Evolutionary conservation across 2,797 vertebrate genomes (phyloP), one percentile per base, ranked within the genome.

Genomic region (Manis pentadactyla): DNA sequence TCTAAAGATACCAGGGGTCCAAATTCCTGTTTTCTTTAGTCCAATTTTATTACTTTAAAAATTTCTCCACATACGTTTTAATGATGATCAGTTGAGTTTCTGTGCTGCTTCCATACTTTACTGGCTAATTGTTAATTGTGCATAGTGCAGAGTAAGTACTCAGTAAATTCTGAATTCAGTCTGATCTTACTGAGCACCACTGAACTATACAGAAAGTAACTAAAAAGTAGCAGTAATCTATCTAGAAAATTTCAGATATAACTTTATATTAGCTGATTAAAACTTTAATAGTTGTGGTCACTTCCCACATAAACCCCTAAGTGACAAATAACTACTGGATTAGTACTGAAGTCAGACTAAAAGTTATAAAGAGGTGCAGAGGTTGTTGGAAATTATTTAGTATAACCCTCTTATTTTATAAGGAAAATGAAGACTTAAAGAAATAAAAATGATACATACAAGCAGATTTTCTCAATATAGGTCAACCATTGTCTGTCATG

Each of bases 241-340:
- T 39, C 29, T 21, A n/a, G 55, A 71, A 42, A 66, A 59, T 77
- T 92, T 92, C 77, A 94, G 75, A 89, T 77, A 4, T 57, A 93
- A 71, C 63, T 75, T 82, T 78, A 84, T 74, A 63, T 82, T 90
- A 94, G 90, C 7, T 27, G 42, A 75, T 49, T 55, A 77, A 57
- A 79, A 46, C 37, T 51, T 87, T 73, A 75, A 46, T 66, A 85
- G 39, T n/a, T 94, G 19, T 69, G 18, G 31, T 87, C 87, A 37
- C 23, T 5, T 77, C 69, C 84, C 51, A 75, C 25, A 92, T 51
- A 55, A 64, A 71, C 77, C 63, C 37, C 9, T 69, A 21, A 46
- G 25, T 49, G 53, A 84, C 51, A 77, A 84, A 64, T 68, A 29
- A 87, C 61, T 69, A 37, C 3, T 17, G 25, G 34, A 83, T 63